Percentiles rank a stretch among this genome's conserved stretches.
These are phyloP conservation scores for Sarcophaga subvicina DNA, from an alignment of 2,888 invertebrate species.

Conservation along the genomic window DNA sequence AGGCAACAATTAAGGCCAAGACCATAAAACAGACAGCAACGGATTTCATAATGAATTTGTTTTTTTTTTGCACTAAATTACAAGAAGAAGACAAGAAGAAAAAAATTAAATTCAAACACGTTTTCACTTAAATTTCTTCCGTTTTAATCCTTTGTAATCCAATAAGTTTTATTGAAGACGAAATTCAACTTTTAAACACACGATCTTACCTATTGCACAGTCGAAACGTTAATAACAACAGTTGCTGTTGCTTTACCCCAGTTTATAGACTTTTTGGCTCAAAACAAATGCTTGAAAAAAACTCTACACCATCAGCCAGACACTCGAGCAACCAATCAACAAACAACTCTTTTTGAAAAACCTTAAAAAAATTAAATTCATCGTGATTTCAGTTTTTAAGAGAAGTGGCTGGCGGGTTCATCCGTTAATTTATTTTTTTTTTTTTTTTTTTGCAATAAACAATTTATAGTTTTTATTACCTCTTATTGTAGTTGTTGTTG, in stretches of 20 bases:
- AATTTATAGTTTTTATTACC: background rate
- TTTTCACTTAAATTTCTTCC: background rate
- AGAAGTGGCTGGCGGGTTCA: background rate
- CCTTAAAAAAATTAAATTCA: background rate
- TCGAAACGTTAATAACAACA: slow-evolving; percentile 74
- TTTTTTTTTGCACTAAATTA: slow-evolving; percentile 11
- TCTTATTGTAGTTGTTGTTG: background rate
- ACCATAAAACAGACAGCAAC: slow-evolving; percentile 61
- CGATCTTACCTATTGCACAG: slow-evolving; percentile 77
- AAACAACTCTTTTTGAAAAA: background rate
- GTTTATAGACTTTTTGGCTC: slow-evolving; percentile 77
- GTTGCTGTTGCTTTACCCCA: slow-evolving; percentile 72
- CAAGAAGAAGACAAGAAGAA: slow-evolving; percentile 10
- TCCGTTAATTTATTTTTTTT: slow-evolving; percentile 1
- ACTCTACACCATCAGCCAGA: background rate
- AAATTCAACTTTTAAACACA: background rate
- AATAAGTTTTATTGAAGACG: too few species aligned
- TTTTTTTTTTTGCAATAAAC: slow-evolving; percentile 9
- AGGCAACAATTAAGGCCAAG: slow-evolving; percentile 73
- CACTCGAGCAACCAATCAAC: background rate
- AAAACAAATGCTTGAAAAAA: background rate
- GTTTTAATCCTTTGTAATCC: background rate
- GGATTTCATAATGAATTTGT: slow-evolving; percentile 66
- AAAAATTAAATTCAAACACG: slow-evolving; percentile 5
- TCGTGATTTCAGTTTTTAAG: background rate